Percentiles rank a stretch among this genome's conserved stretches.
These are phyloP conservation scores for Xestoiulus laeticollis DNA, from an alignment of 2,888 invertebrate genomes.

Conservation along the genomic window DNA sequence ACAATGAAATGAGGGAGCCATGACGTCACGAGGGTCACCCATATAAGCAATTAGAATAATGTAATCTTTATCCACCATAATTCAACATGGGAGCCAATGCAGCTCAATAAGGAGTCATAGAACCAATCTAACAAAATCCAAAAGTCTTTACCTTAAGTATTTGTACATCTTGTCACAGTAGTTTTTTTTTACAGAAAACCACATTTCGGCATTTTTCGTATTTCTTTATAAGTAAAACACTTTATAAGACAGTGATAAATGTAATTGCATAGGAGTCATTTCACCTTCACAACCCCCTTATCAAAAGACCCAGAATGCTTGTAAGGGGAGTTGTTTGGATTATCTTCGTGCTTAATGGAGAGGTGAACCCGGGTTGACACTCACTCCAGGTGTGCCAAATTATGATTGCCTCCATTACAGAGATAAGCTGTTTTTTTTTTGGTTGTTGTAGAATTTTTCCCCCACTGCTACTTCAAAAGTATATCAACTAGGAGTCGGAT, in stretches of 20 bases:
- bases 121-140: not conserved
- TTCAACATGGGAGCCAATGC: too few relatives aligned
- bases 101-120: too few relatives aligned
- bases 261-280: not conserved
- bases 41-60: not conserved
- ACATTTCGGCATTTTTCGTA: not conserved
- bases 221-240: not conserved
- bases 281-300: not conserved
- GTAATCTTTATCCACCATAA: too few relatives aligned
- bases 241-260: not conserved
- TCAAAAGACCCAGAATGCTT: constrained; percentile 22
- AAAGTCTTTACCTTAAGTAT: not conserved
- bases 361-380: constrained; percentile 31
- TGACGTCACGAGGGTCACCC: not conserved
- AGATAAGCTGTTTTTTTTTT: constrained; percentile 2
- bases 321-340: constrained; percentile 18
- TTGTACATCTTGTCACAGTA: constrained; percentile 11
- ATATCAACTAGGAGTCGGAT: not conserved
- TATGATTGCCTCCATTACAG: not conserved
- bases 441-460: not conserved
- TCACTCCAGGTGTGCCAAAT: constrained; percentile 27
- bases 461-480: not conserved
- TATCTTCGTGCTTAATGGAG: constrained; percentile 31
- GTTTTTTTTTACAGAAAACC: not conserved
- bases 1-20: not conserved